Evolutionary conservation across 1,140 invertebrate species (phyloP).

Genomic region (Lutraria rhynchaena): DNA sequence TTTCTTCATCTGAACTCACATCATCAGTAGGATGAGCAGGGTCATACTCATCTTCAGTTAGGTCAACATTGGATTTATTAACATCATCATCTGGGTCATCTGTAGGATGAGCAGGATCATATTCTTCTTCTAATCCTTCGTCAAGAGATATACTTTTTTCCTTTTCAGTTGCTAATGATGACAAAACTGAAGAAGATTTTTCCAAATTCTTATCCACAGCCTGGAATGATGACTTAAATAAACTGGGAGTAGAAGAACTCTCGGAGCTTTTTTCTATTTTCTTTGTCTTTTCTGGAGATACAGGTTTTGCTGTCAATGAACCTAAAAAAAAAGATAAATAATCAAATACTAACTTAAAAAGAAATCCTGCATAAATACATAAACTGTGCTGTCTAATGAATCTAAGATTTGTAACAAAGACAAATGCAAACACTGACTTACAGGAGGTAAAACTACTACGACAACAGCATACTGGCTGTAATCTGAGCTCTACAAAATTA

Average conservation of each 20-base stretch:
- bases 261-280: neutral
- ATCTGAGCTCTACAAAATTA: too few relatives aligned
- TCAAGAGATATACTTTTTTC: neutral
- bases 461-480: too few relatives aligned
- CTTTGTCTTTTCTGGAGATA: neutral
- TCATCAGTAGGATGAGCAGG: constrained; percentile 58
- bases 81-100: constrained; percentile 55
- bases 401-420: too few relatives aligned
- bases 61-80: neutral
- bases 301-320: constrained; percentile 62
- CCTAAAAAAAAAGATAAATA: constrained; percentile 59
- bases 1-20: constrained; percentile 49
- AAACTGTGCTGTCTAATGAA: too few relatives aligned
- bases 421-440: too few relatives aligned
- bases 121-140: constrained; percentile 51
- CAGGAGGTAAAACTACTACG: too few relatives aligned
- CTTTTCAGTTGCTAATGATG: constrained; percentile 6
- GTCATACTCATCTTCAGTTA: constrained; percentile 43
- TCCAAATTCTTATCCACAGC: constrained; percentile 9
- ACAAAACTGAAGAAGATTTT: constrained; percentile 19
- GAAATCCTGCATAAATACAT: too few relatives aligned
- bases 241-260: neutral
- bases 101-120: constrained; percentile 69
- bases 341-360: neutral
- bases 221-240: constrained; percentile 51